These are phyloP conservation scores for Drosophila eohydei DNA, from an alignment of 2,888 invertebrate species.

Conservation along the genomic window DNA sequence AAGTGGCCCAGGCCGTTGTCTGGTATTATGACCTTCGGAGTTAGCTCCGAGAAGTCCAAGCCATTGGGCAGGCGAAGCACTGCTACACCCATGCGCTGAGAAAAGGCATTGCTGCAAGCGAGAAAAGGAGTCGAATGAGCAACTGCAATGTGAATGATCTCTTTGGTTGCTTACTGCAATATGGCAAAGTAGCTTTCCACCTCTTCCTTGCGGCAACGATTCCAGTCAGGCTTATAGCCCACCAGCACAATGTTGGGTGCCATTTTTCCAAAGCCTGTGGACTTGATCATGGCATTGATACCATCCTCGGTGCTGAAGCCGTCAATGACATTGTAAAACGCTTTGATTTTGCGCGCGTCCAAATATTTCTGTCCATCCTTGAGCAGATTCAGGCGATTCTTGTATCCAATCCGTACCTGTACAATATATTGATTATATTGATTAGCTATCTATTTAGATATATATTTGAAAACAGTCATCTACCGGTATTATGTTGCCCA, in stretches of 20 bases:
- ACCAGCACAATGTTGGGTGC: slow-evolving; percentile 96
- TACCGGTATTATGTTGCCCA: slow-evolving; percentile 94
- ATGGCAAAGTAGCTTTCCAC: slow-evolving; percentile 96
- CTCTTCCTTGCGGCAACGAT: slow-evolving; percentile 89
- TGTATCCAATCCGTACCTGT: slow-evolving; percentile 88
- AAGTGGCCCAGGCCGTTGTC: slow-evolving; percentile 70
- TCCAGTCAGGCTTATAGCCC: slow-evolving; percentile 98
- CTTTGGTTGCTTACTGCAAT: slow-evolving; percentile 91
- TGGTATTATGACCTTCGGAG: slow-evolving; percentile 72
- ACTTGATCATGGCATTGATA: slow-evolving; percentile 93
- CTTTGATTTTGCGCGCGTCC: slow-evolving; percentile 92
- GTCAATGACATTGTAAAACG: slow-evolving; percentile 93
- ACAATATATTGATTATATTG: not conserved
- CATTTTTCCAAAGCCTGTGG: slow-evolving; percentile 95
- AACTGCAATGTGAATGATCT: not conserved
- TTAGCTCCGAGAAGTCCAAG: slow-evolving; percentile 89
- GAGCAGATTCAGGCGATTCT: slow-evolving; percentile 87
- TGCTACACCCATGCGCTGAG: slow-evolving; percentile 95
- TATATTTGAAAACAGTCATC: slow-evolving; percentile 45
- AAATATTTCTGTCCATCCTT: slow-evolving; percentile 93
- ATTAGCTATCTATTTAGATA: not conserved
- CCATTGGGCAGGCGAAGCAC: slow-evolving; percentile 94
- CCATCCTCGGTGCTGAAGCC: slow-evolving; percentile 91
- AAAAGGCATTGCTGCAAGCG: slow-evolving; percentile 92
- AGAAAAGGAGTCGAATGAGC: not conserved